Base-by-base conservation (phyloP, 2,797 vertebrate genomes). In the Microctenopoma steveboyesi region DNA sequence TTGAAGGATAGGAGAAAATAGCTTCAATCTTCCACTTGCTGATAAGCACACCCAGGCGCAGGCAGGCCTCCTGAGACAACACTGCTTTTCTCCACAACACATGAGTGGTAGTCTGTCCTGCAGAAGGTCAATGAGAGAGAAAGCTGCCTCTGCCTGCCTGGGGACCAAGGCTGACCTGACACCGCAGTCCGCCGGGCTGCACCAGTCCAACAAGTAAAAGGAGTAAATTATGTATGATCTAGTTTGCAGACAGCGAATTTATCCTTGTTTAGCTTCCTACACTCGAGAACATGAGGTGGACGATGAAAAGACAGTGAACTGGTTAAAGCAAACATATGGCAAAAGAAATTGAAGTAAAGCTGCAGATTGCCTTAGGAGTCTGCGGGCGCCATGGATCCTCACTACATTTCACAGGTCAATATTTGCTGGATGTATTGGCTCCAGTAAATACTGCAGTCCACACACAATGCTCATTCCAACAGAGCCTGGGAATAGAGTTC, bases 1-100 rank as follows among this genome's bases (percentile, higher is more conserved):
- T 14, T 59, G 88, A 87, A 90, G 86, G 91, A 84, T 86, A 81
- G 64, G 37, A 59, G 62, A 63, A 85, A 88, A 90, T 72, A 87
- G 64, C 82, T 82, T 85, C 81, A 79, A 71, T 78, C 77, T 49
- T 83, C 62, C 28, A 39, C 76, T 82, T 74, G 84, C 84, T 87
- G 91, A 92, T 91, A 90, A 92, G 89, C 88, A 82, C 84, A 83
- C 82, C 82, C 69, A 64, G 72, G 76, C 63, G 5, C 78, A 76
- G 73, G 68, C 79, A n/a, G 67, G 71, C 86, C 93, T 85, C 92
- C 71, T 18, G 93, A 91, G 92, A 93, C 82, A 76, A 30, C 51
- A 28, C 85, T 55, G 83, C 81, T 76, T 84, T 62, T 67, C 81
- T 79, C 73, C 69, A 76, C 78, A 76, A 65, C 83, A 77, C 82